A percentile compares a stretch with the other conserved stretches of the same genome.
Evolutionary conservation across 2,113 vertebrate species (phyloP).

Genomic region (Odobenus rosmarus): DNA sequence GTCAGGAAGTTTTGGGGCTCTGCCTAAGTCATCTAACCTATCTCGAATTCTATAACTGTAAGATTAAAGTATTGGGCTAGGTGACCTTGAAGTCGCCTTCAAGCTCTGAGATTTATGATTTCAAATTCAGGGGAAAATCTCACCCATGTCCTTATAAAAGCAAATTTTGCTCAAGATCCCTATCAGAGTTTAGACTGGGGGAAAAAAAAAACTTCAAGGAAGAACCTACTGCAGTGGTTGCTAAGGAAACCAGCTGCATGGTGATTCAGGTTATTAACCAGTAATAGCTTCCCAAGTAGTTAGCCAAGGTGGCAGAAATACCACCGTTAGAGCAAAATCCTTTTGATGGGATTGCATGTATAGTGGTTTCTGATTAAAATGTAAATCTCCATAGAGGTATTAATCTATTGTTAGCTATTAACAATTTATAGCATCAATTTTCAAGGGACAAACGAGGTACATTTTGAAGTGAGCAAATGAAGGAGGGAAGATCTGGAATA

Average conservation of each 20-base stretch:
- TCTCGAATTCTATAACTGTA: background rate
- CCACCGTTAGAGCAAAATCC: background rate
- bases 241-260: conserved; percentile 44
- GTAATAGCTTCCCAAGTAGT: conserved; percentile 5
- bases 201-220: background rate
- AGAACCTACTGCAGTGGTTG: background rate
- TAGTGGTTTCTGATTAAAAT: conserved; percentile 30
- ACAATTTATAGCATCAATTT: background rate
- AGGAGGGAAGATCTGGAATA: background rate
- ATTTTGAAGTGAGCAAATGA: background rate
- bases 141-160: background rate
- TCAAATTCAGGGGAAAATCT: background rate
- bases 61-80: background rate
- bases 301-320: background rate
- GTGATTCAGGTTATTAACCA: conserved; percentile 53
- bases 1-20: background rate
- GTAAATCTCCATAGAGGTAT: background rate
- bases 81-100: background rate
- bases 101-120: background rate
- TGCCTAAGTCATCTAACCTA: background rate
- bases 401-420: conserved; percentile 10
- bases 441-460: background rate
- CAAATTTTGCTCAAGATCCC: background rate
- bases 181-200: background rate
- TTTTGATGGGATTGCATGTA: conserved; percentile 11